phyloP scores from a whole-genome alignment of 2,888 invertebrate genomes.

The Brenthis hecate region DNA sequence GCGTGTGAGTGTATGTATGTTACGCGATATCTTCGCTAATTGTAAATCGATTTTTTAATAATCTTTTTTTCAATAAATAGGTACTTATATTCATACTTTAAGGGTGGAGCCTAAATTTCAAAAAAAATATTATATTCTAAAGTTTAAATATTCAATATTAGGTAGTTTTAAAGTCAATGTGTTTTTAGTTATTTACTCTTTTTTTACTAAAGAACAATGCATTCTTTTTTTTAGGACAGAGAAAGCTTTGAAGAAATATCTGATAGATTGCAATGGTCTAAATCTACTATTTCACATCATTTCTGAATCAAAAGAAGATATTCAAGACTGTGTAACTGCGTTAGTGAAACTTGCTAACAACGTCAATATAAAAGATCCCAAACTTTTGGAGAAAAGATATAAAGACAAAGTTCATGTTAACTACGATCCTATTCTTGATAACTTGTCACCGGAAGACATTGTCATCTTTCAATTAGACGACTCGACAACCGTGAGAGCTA shows the following conservation, averaged over 20 bases:
- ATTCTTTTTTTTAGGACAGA: slow-evolving; percentile 63
- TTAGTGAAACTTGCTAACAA: slow-evolving; percentile 71
- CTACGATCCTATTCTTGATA: slow-evolving; percentile 69
- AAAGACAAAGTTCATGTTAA: slow-evolving; percentile 58
- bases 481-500: slow-evolving; percentile 82
- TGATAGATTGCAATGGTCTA: slow-evolving; percentile 81
- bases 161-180: too few relatives aligned
- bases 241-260: slow-evolving; percentile 76
- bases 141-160: too few relatives aligned
- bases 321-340: slow-evolving; percentile 65
- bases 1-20: too few relatives aligned
- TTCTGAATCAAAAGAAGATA: slow-evolving; percentile 63
- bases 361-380: slow-evolving; percentile 72
- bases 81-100: too few relatives aligned
- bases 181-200: too few relatives aligned
- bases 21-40: too few relatives aligned
- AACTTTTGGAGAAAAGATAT: slow-evolving; percentile 66
- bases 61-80: too few relatives aligned
- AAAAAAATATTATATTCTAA: too few relatives aligned
- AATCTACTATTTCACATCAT: slow-evolving; percentile 73
- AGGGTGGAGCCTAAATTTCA: too few relatives aligned
- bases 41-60: too few relatives aligned
- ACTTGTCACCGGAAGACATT: slow-evolving; percentile 62
- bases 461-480: slow-evolving; percentile 87
- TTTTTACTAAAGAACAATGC: too few relatives aligned